A percentile compares a stretch with the other conserved stretches of the same genome.
Evolutionary conservation across 2,888 invertebrate species (phyloP).

Genomic region (Tachina lurida): DNA sequence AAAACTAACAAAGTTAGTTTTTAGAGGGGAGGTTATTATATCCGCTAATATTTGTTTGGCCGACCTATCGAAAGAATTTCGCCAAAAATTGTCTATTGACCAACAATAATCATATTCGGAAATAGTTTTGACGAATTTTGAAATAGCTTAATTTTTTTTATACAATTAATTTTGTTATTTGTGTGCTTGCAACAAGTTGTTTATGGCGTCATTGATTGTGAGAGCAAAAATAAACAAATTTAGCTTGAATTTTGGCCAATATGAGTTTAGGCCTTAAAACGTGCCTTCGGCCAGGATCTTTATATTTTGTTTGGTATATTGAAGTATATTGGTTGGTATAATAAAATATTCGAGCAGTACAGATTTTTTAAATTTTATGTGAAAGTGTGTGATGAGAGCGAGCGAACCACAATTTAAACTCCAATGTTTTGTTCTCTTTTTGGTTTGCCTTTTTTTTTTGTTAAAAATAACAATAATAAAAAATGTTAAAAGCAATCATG

Average conservation of each 20-base stretch:
- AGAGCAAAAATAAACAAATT: too few relatives aligned
- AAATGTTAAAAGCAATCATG: slow-evolving; percentile 12
- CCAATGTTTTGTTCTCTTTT: slow-evolving; percentile 57
- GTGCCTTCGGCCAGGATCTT: neutral
- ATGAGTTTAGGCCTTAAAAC: neutral
- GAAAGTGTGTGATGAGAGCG: slow-evolving; percentile 54
- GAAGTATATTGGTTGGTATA: slow-evolving; percentile 22
- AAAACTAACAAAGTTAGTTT: neutral
- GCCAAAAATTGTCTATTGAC: too few relatives aligned
- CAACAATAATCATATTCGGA: too few relatives aligned
- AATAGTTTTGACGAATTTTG: too few relatives aligned
- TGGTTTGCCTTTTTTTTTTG: neutral
- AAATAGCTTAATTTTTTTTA: too few relatives aligned
- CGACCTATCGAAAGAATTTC: too few relatives aligned
- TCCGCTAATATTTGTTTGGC: too few relatives aligned
- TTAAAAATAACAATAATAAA: slow-evolving; percentile 28
- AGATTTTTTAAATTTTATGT: neutral
- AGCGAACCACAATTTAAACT: slow-evolving; percentile 63
- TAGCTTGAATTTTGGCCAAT: neutral
- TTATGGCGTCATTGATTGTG: too few relatives aligned
- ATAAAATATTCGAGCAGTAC: slow-evolving; percentile 31
- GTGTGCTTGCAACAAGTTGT: too few relatives aligned
- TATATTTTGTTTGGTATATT: slow-evolving; percentile 16
- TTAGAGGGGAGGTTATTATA: neutral
- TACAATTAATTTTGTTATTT: too few relatives aligned